phyloP scores from a whole-genome alignment of 2,113 vertebrate species.

The Brachyhypopomus occidentalis region DNA sequence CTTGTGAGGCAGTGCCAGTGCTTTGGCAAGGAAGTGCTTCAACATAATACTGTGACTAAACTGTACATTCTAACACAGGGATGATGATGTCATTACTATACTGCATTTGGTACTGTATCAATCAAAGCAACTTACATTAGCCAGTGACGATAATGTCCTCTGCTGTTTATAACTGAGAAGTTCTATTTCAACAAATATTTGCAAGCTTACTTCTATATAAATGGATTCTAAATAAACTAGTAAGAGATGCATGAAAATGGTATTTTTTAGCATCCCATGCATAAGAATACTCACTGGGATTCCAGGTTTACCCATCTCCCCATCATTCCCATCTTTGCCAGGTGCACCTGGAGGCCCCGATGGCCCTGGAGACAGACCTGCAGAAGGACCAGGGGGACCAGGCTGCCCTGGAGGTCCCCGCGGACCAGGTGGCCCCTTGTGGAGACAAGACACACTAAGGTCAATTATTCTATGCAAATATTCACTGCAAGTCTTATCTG shows the following conservation, averaged over 20 bases:
- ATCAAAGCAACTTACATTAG: not conserved
- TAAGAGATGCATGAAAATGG: not conserved
- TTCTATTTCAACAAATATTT: too few species aligned
- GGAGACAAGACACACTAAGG: not conserved
- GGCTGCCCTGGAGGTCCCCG: constrained; percentile 80
- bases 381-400: constrained; percentile 61
- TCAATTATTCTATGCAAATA: not conserved
- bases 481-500: too few species aligned
- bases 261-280: not conserved
- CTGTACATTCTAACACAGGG: not conserved
- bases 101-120: not conserved
- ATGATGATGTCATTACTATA: not conserved
- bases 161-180: not conserved
- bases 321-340: constrained; percentile 76
- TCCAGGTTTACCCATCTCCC: constrained; percentile 77
- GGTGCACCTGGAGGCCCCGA: constrained; percentile 74
- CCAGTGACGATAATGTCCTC: not conserved
- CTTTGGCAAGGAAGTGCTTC: not conserved
- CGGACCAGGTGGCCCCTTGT: constrained; percentile 69
- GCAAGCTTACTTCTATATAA: too few species aligned
- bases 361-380: constrained; percentile 43
- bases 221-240: too few species aligned
- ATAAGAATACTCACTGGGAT: constrained; percentile 75
- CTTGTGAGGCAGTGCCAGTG: not conserved
- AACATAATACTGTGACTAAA: not conserved